Evolutionary conservation across 2,113 vertebrate genomes (phyloP), one percentile per base, ranked within the genome.

Genomic region (Euleptes europaea): DNA sequence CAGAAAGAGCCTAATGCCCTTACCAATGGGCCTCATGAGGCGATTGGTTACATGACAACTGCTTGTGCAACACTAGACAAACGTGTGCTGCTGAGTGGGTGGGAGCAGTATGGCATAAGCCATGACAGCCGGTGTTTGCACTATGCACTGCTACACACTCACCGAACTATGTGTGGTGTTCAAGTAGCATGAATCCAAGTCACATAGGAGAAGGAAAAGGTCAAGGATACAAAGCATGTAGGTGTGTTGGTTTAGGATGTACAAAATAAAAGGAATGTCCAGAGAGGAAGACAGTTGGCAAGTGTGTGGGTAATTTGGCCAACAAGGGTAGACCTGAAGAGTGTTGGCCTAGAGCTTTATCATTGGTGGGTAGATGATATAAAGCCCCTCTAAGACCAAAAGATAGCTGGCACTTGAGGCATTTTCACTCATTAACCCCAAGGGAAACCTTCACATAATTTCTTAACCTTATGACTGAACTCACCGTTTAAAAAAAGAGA

Each of bases 381-480:
- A 40, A 69, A 33, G 23, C 15, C n/a, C 33, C 5, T 70, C 9
- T 63, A 12, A 83, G 57, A 38, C 23, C 13, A 57, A 11, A n/a
- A 9, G 14, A 51, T 13, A 21, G 35, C 14, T n/a, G n/a, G 38
- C 28, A 44, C 13, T 13, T 80, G 31, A 80, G 26, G 15, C 26
- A 72, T 57, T 31, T 35, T 57, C 35, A 35, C 31, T 54, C 13
- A 15, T 54, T 28, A 54, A 38, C 33, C 66, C n/a, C 15, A 8
- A 40, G 88, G 90, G 86, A n/a, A n/a, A 82, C 4, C n/a, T 72
- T n/a, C 84, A 85, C 72, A 35, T 7, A 63, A 84, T 12, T 40
- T 90, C 60, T 84, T 87, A 78, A 65, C 1, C 1, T 8, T 57
- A 65, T 85, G 78, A 90, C 28, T 86, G 76, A 91, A 81, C 51